Evolutionary conservation across 2,113 vertebrate genomes (phyloP), one percentile per base, ranked within the genome.

Genomic region (Crypturellus undulatus): DNA sequence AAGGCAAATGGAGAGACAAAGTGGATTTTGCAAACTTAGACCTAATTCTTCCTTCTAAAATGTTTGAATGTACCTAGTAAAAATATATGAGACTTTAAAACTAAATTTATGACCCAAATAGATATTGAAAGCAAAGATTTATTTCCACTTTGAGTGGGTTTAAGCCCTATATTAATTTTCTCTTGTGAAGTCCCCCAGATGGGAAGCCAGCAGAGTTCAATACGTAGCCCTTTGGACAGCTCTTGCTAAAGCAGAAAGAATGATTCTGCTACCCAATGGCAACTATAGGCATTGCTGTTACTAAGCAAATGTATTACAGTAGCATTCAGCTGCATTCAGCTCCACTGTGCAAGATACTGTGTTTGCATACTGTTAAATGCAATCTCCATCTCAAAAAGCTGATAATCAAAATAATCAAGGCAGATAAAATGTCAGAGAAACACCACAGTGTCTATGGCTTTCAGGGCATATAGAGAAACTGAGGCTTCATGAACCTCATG

Each of bases 1-100:
- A 72, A 76, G 32, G 30, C 25, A 93, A 96, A 90, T 65, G n/a
- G 70, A 51, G 70, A 94, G 52, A 91, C 45, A 90, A 89, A 71
- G 32, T 63, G 12, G 10, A 73, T 93, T 96, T 91, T 72, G 75
- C 71, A 81, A 94, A 87, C 32, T 62, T 43, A 45, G 34, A 83
- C 49, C 51, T 91, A 79, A 92, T 95, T 43, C 36, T 95, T 79
- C 16, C 28, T 84, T 84, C 69, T 92, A 56, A 83, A 67, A 58
- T 30, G 12, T 83, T 86, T 11, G 36, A 15, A 86, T 82, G 15
- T 82, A 32, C 13, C 4, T 51, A 30, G 8, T 30, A 75, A 22
- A 43, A 52, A 65, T 54, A 69, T 54, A 54, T 54, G 24, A 86
- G 51, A 79, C 5, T 82, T 78, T 32, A 70, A 79, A 63, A 20